These are phyloP conservation scores for Gasteruption jaculator DNA, from an alignment of 2,888 invertebrate genomes.

Conservation along the genomic window DNA sequence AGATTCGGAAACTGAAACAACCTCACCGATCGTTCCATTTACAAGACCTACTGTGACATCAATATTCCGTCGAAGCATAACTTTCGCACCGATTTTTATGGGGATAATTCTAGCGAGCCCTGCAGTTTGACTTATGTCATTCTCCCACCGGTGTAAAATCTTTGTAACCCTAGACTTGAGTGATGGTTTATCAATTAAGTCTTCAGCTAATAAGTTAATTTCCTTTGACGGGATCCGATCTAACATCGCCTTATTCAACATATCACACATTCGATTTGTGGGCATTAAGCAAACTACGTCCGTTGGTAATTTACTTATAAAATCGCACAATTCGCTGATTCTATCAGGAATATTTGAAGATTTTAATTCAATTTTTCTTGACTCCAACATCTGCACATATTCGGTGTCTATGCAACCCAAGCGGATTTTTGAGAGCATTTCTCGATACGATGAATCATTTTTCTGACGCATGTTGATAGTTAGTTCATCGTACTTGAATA, in stretches of 20 bases:
- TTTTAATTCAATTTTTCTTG: slow-evolving; percentile 16
- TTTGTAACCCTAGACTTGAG: slow-evolving; percentile 22
- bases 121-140: slow-evolving; percentile 26
- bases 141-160: slow-evolving; percentile 21
- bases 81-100: slow-evolving; percentile 24
- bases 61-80: slow-evolving; percentile 32
- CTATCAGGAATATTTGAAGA: slow-evolving; percentile 15
- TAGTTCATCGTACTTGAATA: slow-evolving; percentile 32
- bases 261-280: slow-evolving; percentile 23
- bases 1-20: slow-evolving; percentile 19
- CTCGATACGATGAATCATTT: slow-evolving; percentile 22
- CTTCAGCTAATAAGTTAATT: slow-evolving; percentile 22
- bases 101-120: slow-evolving; percentile 27
- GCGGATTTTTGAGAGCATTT: slow-evolving; percentile 21
- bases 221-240: slow-evolving; percentile 18
- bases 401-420: background rate
- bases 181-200: slow-evolving; percentile 24
- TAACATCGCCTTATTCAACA: slow-evolving; percentile 24
- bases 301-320: slow-evolving; percentile 24
- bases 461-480: slow-evolving; percentile 30
- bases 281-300: slow-evolving; percentile 28
- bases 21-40: slow-evolving; percentile 28
- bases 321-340: slow-evolving; percentile 26
- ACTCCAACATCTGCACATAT: slow-evolving; percentile 11
- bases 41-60: slow-evolving; percentile 29